phyloP scores from a whole-genome alignment of 2,888 invertebrate species.

The Drosophila tripunctata region DNA sequence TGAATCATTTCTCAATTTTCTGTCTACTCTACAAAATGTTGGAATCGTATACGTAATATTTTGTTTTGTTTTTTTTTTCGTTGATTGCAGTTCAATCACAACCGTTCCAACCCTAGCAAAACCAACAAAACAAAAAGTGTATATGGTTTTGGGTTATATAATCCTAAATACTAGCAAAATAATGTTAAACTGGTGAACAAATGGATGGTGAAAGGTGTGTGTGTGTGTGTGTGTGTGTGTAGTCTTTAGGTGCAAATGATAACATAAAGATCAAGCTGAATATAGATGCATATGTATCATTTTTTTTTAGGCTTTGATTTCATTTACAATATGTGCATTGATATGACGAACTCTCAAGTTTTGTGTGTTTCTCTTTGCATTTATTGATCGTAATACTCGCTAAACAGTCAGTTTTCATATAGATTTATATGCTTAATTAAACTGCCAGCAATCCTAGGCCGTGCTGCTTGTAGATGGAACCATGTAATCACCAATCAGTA shows the following conservation, averaged over 20 bases:
- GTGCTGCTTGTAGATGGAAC: constrained; percentile 85
- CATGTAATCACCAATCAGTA: constrained; percentile 88
- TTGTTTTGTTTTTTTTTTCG: not conserved
- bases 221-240: constrained; percentile 16
- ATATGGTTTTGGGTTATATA: not conserved
- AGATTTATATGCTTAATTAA: constrained; percentile 8
- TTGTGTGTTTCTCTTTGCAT: constrained; percentile 15
- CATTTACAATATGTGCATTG: constrained; percentile 55
- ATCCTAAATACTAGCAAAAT: constrained; percentile 14
- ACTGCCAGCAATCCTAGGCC: constrained; percentile 47
- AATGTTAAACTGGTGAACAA: constrained; percentile 1
- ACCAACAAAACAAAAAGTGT: constrained; percentile 2
- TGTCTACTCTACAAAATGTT: constrained; percentile 4
- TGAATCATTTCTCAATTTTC: not conserved
- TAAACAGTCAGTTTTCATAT: not conserved
- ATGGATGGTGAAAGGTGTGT: not conserved
- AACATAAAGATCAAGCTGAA: constrained; percentile 57
- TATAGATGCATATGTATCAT: not conserved
- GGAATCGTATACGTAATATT: constrained; percentile 12
- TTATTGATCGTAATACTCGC: constrained; percentile 6
- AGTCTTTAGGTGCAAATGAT: constrained; percentile 55
- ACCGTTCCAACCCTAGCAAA: constrained; percentile 50
- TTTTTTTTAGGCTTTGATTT: not conserved
- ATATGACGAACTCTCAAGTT: constrained; percentile 68
- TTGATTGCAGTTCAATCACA: constrained; percentile 22